Base-by-base conservation (phyloP, 2,797 vertebrate species). In the Hippocampus kuda region DNA sequence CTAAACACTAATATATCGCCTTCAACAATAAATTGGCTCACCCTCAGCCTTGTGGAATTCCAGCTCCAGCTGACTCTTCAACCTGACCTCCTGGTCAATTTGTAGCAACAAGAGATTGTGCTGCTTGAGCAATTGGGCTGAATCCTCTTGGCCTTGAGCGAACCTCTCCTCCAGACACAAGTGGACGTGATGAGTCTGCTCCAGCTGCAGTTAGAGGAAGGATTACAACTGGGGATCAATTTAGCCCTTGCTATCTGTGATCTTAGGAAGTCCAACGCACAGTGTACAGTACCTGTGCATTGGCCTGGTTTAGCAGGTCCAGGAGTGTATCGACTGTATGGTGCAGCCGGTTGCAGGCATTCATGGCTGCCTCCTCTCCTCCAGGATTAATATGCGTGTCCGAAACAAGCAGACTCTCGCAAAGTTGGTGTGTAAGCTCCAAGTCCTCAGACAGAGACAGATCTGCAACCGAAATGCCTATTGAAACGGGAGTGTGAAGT, bases 21-120 rank as follows among this genome's bases (percentile, higher is more conserved):
- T 44, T 44, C 2, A 44, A 44, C 42, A 44, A 46, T 46, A 46
- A 46, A 12, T 62, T 62, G 7, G 10, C 91, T 90, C 80, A 99
- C 97, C 95, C 74, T 94, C 92, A 0, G 94, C 88, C 81, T 95
- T 95, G 81, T 99, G 95, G 26, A 98, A 91, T 68, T 98, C 89
- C 30, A 96, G 80, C 8, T 88, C 88, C 60, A 99, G 91, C 9
- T 86, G 84, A 34, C 87, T 91, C 86, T 93, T 94, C 46, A 85
- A 82, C 26, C 88, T 82, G 0, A 88, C 90, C 78, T 96, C 93
- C 71, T 94, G 87, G 0, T 89, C 90, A 24, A 99, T 87, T 70
- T 91, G 92, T 62, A 92, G 89, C 76, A 94, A 75, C 3, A 97
- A 70, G 59, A 91, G 86, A 75, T 91, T 88, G 80, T 96, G 94